These are phyloP conservation scores for Xestia ashworthii DNA, from an alignment of 2,888 invertebrate species.

Conservation along the genomic window DNA sequence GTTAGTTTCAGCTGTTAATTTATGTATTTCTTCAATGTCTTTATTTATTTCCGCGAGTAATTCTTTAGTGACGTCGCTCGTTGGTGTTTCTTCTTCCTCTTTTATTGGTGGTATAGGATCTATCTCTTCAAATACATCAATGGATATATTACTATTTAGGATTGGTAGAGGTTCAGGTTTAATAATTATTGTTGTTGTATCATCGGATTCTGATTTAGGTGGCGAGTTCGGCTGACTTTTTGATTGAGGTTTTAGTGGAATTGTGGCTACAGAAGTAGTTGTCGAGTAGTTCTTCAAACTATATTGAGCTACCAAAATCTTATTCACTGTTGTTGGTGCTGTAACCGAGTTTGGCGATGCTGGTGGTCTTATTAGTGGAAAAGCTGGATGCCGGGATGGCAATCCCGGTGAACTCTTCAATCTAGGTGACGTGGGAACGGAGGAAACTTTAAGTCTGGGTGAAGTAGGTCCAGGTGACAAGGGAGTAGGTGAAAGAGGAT, in stretches of 20 bases:
- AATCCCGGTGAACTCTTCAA: constrained; percentile 93
- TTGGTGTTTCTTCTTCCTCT: constrained; percentile 85
- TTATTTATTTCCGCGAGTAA: constrained; percentile 86
- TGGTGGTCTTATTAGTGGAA: constrained; percentile 91
- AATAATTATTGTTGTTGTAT: constrained; percentile 76
- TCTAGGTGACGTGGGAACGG: constrained; percentile 95
- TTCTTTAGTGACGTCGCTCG: constrained; percentile 81
- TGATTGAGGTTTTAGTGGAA: constrained; percentile 83
- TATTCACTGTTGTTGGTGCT: constrained; percentile 88
- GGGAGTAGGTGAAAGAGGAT: constrained; percentile 91
- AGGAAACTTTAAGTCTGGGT: constrained; percentile 92
- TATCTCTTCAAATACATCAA: constrained; percentile 84
- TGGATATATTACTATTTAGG: constrained; percentile 78
- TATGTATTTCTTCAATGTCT: constrained; percentile 89
- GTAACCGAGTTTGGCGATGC: constrained; percentile 90
- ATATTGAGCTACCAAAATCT: constrained; percentile 91
- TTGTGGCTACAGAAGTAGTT: constrained; percentile 73
- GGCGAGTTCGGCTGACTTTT: constrained; percentile 89
- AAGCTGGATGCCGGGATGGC: constrained; percentile 89
- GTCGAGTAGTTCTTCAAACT: constrained; percentile 89
- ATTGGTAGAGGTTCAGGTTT: constrained; percentile 78
- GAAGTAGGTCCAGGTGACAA: constrained; percentile 92
- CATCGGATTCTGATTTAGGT: constrained; percentile 86
- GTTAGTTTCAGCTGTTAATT: constrained; percentile 87
- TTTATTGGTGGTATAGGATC: constrained; percentile 85